Percentiles rank a stretch among this genome's conserved stretches.
phyloP scores from a whole-genome alignment of 2,797 vertebrate species.

The Chiloscyllium punctatum region DNA sequence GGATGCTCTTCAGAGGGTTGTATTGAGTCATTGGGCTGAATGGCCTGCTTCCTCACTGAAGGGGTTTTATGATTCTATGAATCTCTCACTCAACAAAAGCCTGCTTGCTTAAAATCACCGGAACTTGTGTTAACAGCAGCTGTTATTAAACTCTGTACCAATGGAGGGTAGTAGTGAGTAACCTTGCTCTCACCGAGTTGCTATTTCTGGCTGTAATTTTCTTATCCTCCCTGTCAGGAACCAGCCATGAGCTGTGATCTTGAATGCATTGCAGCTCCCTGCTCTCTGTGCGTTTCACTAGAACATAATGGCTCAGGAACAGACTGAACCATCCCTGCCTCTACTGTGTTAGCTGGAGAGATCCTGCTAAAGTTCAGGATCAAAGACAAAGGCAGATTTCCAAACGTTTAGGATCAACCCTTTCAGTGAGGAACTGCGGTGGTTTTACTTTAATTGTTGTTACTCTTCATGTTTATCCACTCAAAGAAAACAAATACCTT shows the following conservation, averaged over 20 bases:
- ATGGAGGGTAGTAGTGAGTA: background rate
- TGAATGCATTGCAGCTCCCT: background rate
- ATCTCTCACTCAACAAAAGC: background rate
- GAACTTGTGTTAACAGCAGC: background rate
- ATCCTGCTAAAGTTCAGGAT: too few species aligned
- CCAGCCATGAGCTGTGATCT: background rate
- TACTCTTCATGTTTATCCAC: background rate
- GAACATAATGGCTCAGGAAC: too few species aligned
- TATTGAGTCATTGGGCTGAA: too few species aligned
- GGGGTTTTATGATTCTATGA: too few species aligned
- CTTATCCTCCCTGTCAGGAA: background rate
- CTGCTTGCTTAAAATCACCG: background rate
- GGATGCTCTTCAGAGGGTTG: too few species aligned
- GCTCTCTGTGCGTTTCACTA: background rate
- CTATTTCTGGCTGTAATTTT: background rate
- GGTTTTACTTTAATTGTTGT: background rate
- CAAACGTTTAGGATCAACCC: background rate
- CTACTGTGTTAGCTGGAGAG: background rate
- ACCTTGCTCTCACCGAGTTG: background rate
- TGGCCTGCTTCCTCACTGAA: too few species aligned
- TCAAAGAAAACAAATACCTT: background rate
- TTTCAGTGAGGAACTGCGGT: background rate
- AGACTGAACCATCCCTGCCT: background rate
- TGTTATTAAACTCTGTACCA: background rate
- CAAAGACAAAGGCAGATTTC: background rate